Evolutionary conservation across 92 coral and sea anemone species (phyloP), one percentile per base, ranked within the genome.

Genomic region (Heliopora coerulea): DNA sequence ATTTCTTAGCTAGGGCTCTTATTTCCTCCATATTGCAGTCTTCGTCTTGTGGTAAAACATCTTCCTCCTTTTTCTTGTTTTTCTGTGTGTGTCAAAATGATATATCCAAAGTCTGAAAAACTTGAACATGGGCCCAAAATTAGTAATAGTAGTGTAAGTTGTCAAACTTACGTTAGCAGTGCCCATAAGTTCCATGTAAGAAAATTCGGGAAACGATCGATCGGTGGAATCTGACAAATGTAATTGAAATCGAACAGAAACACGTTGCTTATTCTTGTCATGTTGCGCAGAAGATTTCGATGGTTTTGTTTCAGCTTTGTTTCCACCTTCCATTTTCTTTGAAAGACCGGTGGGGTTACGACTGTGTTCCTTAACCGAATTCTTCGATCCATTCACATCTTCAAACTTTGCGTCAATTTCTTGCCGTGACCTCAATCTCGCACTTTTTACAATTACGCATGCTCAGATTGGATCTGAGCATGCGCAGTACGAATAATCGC

Each of bases 401-500:
- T 35, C 62, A 52, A 52, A 13, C 86, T 80, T 46, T 67, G 89
- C 97, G 89, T 90, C 96, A 90, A 87, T 83, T 90, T 95, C 96
- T 90, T 96, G 96, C 85, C 82, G 91, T 80, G 89, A 83, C 85
- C 79, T 18, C 86, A 62, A 85, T 93, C 86, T 84, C 9, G 79
- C 90, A 87, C 89, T 89, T 79, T 86, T 72, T 44, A 10, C 78
- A 70, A 85, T 83, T 90, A 96, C 96, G 96, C 98, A 93, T 90
- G 98, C 98, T 89, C 95, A 90, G 78, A 85, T 79, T 46, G 32
- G 54, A 62, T 82, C 95, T 93, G 92, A 89, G 98, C 98, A 86
- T 83, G 84, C 98, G 95, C 96, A 87, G 84, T 89, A 72, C 48
- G 61, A 58, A 62, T 83, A 87, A 78, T 82, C 75, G 67, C 85